Base-by-base conservation (phyloP, 2,797 vertebrate species). In the Pangasius larnaudii region DNA sequence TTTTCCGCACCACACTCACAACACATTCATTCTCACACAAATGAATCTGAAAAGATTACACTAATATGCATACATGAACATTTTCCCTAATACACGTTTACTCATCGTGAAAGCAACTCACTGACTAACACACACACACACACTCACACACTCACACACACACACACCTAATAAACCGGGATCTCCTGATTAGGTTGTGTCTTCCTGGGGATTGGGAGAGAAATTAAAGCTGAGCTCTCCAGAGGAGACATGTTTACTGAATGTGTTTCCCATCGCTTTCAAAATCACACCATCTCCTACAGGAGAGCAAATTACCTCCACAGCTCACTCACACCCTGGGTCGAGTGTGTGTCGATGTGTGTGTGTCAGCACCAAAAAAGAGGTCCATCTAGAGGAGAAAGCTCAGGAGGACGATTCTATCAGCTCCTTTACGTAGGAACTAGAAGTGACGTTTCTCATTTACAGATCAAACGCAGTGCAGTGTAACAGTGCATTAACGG, bases 181-280 rank as follows among this genome's bases (percentile, higher is more conserved):
- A 61, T 59, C 65, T 33, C 56, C 53, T 87, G 79, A 87, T 87
- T 87, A 72, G 33, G 27, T 13, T 27, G n/a, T 83, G 79, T 63
- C 56, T 51, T 59, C 85, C 85, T 69, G 77, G 49, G 77, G 51
- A 86, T 67, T 53, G 49, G 79, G 69, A 72, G 30, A 59, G 69
- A 71, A 84, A 84, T 87, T 46, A 84, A 87, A 72, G 80, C 56
- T 0, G 67, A 24, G 53, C 14, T 75, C 79, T 84, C 69, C 86
- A 53, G 87, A 77, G 87, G 59, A 56, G 71, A 78, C 53, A 39
- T 85, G 87, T 88, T 88, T 88, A 78, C 72, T 8, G 33, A 56
- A 61, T 56, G 74, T 42, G 82, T 59, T 63, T 79, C 72, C 79
- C 61, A 78, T 77, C 22, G 30, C 72, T 88, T 63, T 79, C 71